These are phyloP conservation scores for Tetramorium alpestre DNA, from an alignment of 1,140 invertebrate genomes.

Conservation along the genomic window DNA sequence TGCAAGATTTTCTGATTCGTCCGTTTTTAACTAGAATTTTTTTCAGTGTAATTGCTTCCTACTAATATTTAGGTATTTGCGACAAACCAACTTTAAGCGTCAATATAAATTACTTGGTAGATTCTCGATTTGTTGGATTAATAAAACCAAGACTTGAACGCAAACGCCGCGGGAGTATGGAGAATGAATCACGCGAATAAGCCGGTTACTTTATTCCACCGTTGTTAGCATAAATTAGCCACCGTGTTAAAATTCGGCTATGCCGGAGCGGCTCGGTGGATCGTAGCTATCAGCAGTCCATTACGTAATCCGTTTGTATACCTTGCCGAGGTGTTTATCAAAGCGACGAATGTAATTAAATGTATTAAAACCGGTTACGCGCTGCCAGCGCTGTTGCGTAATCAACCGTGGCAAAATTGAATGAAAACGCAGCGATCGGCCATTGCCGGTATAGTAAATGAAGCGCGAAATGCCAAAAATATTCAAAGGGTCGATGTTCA, in stretches of 20 bases:
- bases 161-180: neutral
- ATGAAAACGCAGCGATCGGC: conserved; percentile 49
- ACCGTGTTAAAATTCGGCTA: conserved; percentile 58
- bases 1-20: too few species aligned
- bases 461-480: conserved; percentile 4
- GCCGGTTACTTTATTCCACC: conserved; percentile 32
- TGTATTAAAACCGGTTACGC: conserved; percentile 64
- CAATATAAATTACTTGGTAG: neutral
- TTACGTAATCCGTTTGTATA: conserved; percentile 68
- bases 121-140: neutral
- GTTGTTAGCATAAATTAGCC: conserved; percentile 60
- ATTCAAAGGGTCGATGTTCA: neutral
- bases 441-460: conserved; percentile 8
- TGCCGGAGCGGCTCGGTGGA: neutral
- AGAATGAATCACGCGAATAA: conserved; percentile 18
- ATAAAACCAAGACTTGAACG: neutral
- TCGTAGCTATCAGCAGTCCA: conserved; percentile 64
- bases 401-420: conserved; percentile 63
- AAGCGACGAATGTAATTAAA: conserved; percentile 67
- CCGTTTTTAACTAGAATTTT: too few species aligned
- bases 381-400: conserved; percentile 47
- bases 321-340: conserved; percentile 67
- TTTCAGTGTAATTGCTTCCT: neutral
- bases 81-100: neutral
- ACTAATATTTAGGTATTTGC: neutral